These are phyloP conservation scores for Verasper variegatus DNA, from an alignment of 2,113 vertebrate genomes.

Conservation along the genomic window DNA sequence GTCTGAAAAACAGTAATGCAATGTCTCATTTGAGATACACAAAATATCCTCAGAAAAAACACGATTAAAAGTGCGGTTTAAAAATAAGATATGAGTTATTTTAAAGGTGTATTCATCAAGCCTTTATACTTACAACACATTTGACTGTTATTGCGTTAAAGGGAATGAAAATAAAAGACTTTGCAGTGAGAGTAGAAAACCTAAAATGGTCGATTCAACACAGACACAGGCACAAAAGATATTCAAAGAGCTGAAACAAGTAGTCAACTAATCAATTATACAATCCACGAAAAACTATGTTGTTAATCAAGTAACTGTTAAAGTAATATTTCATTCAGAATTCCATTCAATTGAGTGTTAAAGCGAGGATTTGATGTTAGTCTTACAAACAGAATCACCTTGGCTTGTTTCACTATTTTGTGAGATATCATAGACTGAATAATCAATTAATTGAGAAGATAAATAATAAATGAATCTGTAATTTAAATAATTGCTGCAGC, in stretches of 20 bases:
- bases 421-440: too few species aligned
- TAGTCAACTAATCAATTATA: not conserved
- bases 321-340: too few species aligned
- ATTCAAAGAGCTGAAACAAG: not conserved
- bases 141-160: too few species aligned
- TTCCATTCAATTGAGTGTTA: too few species aligned
- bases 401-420: too few species aligned
- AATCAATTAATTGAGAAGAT: not conserved
- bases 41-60: not conserved
- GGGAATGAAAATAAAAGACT: too few species aligned
- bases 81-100: not conserved
- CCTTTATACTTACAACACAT: not conserved
- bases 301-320: not conserved
- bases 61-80: slow-evolving; percentile 1
- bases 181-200: not conserved
- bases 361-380: too few species aligned
- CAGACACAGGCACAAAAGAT: not conserved
- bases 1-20: slow-evolving; percentile 34
- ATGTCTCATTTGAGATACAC: slow-evolving; percentile 46
- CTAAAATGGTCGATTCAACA: not conserved
- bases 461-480: too few species aligned
- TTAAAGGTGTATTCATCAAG: not conserved
- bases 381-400: too few species aligned
- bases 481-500: too few species aligned
- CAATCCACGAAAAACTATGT: not conserved